Percentiles rank a stretch among this genome's conserved stretches.
These are phyloP conservation scores for Halocaridina rubra DNA, from an alignment of 2,888 invertebrate species.

Conservation along the genomic window DNA sequence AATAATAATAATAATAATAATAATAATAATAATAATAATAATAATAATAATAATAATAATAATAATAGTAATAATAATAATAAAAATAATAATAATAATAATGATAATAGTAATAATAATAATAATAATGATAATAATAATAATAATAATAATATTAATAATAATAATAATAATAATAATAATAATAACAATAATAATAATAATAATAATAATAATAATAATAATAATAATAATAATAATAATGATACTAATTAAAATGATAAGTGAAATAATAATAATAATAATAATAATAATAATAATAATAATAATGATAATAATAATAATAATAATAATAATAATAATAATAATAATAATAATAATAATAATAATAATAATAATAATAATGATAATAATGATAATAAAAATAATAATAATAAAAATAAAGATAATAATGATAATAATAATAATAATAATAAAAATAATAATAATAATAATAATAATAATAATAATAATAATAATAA, in stretches of 20 bases:
- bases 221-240: not conserved
- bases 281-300: not conserved
- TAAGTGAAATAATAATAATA: not conserved
- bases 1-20: not conserved
- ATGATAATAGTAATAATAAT: not conserved
- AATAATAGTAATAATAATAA: not conserved
- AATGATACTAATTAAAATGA: not conserved
- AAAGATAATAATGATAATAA: not conserved
- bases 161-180: not conserved
- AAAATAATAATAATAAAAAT: not conserved
- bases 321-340: not conserved
- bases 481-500: not conserved
- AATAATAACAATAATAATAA: not conserved
- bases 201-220: not conserved
- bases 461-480: not conserved
- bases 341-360: not conserved
- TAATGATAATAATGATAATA: not conserved
- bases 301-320: not conserved
- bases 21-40: not conserved
- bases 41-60: not conserved
- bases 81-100: not conserved
- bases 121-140: not conserved
- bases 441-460: not conserved
- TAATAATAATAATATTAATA: not conserved
- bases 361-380: not conserved